phyloP scores from a whole-genome alignment of 1,140 invertebrate species.

The Atta texana region DNA sequence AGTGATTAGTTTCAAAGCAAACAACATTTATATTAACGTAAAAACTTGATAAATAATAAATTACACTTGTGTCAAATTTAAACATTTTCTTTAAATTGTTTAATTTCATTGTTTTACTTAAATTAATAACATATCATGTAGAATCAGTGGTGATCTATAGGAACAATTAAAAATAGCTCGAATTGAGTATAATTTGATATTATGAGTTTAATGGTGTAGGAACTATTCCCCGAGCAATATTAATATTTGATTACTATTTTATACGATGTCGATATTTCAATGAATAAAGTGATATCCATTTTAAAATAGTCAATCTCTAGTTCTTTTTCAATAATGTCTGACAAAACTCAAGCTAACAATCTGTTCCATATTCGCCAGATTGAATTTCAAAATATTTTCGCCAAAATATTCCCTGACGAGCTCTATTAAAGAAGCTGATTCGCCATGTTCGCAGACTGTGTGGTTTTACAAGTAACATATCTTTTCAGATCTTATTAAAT shows the following conservation, averaged over 20 bases:
- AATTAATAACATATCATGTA: too few species aligned
- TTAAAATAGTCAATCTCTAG: slow-evolving; percentile 15
- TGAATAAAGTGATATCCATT: slow-evolving; percentile 6
- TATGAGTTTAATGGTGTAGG: too few species aligned
- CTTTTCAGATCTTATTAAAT: background rate
- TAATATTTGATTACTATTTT: background rate
- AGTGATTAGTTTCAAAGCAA: too few species aligned
- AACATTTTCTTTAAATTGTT: too few species aligned
- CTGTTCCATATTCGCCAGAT: background rate
- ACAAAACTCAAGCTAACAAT: slow-evolving; percentile 2
- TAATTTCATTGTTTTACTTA: too few species aligned
- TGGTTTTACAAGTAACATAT: background rate
- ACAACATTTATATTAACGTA: too few species aligned
- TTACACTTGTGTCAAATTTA: too few species aligned
- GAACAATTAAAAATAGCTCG: too few species aligned
- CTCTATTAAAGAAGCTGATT: background rate
- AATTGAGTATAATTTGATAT: too few species aligned
- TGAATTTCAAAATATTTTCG: slow-evolving; percentile 25
- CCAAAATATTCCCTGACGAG: background rate
- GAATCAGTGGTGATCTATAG: too few species aligned
- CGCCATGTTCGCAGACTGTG: background rate
- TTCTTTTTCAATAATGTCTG: background rate
- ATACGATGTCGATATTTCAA: slow-evolving; percentile 20
- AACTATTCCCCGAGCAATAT: background rate
- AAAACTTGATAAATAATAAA: too few species aligned